These are phyloP conservation scores for Thelaira solivaga DNA, from an alignment of 2,888 invertebrate species.

Conservation along the genomic window DNA sequence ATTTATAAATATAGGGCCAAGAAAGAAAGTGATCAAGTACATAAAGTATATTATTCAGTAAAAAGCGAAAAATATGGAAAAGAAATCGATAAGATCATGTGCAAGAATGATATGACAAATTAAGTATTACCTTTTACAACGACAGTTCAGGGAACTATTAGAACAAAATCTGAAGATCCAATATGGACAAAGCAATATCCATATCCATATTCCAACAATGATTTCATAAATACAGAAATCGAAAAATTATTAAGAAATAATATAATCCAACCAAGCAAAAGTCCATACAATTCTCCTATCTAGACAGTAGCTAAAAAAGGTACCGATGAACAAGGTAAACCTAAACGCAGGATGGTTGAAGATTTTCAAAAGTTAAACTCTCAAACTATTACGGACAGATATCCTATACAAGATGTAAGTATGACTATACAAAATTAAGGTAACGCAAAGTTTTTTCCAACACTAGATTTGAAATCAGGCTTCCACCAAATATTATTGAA, in stretches of 20 bases:
- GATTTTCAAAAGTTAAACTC: conserved; percentile 42
- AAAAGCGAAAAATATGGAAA: too few species aligned
- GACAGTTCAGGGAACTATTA: too few species aligned
- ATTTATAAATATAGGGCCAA: too few species aligned
- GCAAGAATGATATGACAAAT: too few species aligned
- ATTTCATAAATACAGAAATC: conserved; percentile 41
- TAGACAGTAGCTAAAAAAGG: conserved; percentile 39
- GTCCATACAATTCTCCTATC: conserved; percentile 38
- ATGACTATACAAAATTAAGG: conserved; percentile 26
- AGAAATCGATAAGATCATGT: too few species aligned
- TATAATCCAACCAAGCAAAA: conserved; percentile 32
- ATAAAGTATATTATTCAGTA: too few species aligned
- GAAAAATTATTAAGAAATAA: conserved; percentile 15
- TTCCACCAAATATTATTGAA: background rate
- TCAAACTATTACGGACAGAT: conserved; percentile 20
- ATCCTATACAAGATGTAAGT: conserved; percentile 13
- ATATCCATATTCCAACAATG: conserved; percentile 3
- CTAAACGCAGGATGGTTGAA: conserved; percentile 28
- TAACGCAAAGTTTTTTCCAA: conserved; percentile 21
- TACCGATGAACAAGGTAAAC: background rate
- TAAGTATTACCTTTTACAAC: too few species aligned
- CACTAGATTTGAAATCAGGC: conserved; percentile 27
- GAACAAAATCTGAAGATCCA: background rate
- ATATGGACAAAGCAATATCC: too few species aligned
- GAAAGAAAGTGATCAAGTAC: too few species aligned